Evolutionary conservation across 1,140 invertebrate species (phyloP), one percentile per base, ranked within the genome.

Genomic region (Ostrea edulis): DNA sequence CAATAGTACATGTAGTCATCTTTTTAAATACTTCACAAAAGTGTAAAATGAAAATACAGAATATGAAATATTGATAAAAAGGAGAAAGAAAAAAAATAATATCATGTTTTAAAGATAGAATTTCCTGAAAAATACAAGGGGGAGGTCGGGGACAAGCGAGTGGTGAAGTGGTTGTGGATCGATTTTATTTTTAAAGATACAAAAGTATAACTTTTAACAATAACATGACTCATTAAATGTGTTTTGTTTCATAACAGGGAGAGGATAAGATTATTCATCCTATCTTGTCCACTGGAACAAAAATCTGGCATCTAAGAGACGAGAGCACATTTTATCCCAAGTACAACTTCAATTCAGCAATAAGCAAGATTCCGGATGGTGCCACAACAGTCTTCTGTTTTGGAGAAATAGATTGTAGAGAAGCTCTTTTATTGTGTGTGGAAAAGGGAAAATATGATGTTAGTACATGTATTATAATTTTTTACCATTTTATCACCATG

Each of bases 401-500:
- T 53, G 88, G 88, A 58, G 88, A 89, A 71, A 89, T 89, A 25
- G 88, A 89, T 68, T 89, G 88, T 25, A 55, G 88, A 52, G 88
- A 89, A 82, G 88, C 88, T 65, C 82, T 89, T 1, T 25, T 87
- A 55, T 4, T 85, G 22, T 89, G 88, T 89, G 71, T 89, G 22
- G 88, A 89, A 65, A 84, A 89, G 65, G 88, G 65, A 1, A 87
- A 85, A 85, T 89, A 89, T 87, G 88, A 89, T 85, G 88, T 87
- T 65, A 87, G 85, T 86, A 68, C 11, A 51, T 54, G 12, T 85
- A 20, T 55, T 35, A 53, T 17, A 11, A 58, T n/a, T 83, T 83
- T 83, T 1, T 44, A n/a, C 35, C 1, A 2, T 44, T 44, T 83
- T 22, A 9, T 44, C 29, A 29, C 20, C 12, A 22, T 83, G 11